phyloP scores from a whole-genome alignment of 2,797 vertebrate species.

The Acropternis orthonyx region DNA sequence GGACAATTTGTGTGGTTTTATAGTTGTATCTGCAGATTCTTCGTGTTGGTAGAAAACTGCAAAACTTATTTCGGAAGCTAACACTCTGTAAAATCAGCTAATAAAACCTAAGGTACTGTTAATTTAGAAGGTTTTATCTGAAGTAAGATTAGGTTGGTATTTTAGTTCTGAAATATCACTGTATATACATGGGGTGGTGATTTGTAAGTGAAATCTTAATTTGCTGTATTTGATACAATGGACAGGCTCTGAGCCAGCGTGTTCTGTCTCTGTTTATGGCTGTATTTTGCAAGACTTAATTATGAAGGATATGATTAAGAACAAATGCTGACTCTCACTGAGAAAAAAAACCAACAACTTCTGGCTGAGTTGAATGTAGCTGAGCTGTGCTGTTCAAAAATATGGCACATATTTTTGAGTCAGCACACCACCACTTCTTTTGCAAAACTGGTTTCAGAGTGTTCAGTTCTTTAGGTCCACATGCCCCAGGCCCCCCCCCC shows the following conservation, averaged over 20 bases:
- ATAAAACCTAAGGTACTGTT: not conserved
- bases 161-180: not conserved
- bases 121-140: not conserved
- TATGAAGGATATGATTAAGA: not conserved
- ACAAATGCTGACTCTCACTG: not conserved
- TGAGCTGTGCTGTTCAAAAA: not conserved
- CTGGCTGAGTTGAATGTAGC: not conserved
- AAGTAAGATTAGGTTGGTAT: not conserved
- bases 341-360: not conserved
- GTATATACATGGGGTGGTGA: not conserved
- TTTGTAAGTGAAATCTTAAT: not conserved
- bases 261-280: not conserved
- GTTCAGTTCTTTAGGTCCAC: not conserved
- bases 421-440: not conserved
- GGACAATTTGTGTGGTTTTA: not conserved
- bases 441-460: not conserved
- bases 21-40: not conserved
- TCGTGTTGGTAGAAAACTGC: not conserved
- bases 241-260: not conserved
- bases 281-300: not conserved
- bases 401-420: not conserved
- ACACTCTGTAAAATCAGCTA: not conserved
- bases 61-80: not conserved
- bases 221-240: not conserved
- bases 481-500: no score